phyloP scores from a whole-genome alignment of 2,888 invertebrate genomes.

The Sarcophaga caerulescens region DNA sequence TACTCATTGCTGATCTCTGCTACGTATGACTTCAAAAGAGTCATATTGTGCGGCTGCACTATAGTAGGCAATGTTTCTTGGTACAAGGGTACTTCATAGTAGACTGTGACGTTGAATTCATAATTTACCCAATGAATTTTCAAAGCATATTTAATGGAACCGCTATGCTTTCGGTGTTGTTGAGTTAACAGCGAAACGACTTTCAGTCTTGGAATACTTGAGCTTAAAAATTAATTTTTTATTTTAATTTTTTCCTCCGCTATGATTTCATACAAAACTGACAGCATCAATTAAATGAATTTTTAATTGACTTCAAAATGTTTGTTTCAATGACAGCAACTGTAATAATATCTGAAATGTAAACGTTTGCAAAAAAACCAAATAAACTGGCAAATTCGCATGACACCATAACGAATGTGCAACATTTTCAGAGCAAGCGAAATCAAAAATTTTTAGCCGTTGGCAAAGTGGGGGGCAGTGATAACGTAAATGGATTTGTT shows the following conservation, averaged over 20 bases:
- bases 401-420: background rate
- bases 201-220: no score
- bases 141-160: no score
- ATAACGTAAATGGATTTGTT: constrained; percentile 10
- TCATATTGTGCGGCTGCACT: no score
- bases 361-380: constrained; percentile 12
- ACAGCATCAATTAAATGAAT: constrained; percentile 6
- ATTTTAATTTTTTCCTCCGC: background rate
- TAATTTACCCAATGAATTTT: no score
- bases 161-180: background rate
- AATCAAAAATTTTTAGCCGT: background rate
- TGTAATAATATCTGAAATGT: constrained; percentile 41
- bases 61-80: no score
- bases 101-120: no score
- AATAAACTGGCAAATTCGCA: background rate
- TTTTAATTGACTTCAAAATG: constrained; percentile 46
- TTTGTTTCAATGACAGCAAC: constrained; percentile 39
- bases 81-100: no score
- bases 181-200: no score
- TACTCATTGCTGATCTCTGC: no score
- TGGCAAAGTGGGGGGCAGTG: background rate
- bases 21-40: no score
- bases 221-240: background rate
- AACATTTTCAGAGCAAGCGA: background rate
- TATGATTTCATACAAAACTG: constrained; percentile 24